phyloP scores from a whole-genome alignment of 2,113 vertebrate species.

The Rhinolophus ferrumequinum region DNA sequence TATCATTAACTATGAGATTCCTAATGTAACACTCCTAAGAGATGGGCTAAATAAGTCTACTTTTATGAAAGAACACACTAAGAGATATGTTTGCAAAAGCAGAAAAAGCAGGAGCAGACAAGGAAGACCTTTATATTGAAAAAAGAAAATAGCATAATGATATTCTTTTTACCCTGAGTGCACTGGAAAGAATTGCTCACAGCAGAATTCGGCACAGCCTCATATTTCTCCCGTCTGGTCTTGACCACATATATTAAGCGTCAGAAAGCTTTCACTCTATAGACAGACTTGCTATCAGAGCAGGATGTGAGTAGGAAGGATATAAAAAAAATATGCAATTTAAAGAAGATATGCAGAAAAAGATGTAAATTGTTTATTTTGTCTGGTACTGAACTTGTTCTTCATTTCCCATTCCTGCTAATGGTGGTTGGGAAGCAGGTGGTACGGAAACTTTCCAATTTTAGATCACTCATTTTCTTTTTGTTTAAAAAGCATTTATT shows the following conservation, averaged over 20 bases:
- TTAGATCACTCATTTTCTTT: background rate
- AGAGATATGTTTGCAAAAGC: background rate
- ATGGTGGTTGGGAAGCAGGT: background rate
- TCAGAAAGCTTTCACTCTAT: background rate
- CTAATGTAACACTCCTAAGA: background rate
- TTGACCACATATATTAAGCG: background rate
- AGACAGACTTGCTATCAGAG: background rate
- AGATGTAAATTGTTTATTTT: background rate
- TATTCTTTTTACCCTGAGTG: background rate
- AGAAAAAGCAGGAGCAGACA: background rate
- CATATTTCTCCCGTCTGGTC: background rate
- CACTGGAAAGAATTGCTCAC: background rate
- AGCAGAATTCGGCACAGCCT: background rate
- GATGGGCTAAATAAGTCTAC: background rate
- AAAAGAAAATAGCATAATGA: background rate
- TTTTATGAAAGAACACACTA: background rate
- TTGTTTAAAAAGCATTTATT: slow-evolving; percentile 12
- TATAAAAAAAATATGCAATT: background rate
- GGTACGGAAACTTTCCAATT: background rate
- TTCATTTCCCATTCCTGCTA: background rate
- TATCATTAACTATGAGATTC: background rate
- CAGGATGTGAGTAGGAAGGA: background rate
- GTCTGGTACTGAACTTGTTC: background rate
- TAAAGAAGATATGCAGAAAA: background rate
- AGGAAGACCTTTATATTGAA: background rate